phyloP scores from a whole-genome alignment of 1,140 invertebrate species.

The Rhopalosiphum maidis region DNA sequence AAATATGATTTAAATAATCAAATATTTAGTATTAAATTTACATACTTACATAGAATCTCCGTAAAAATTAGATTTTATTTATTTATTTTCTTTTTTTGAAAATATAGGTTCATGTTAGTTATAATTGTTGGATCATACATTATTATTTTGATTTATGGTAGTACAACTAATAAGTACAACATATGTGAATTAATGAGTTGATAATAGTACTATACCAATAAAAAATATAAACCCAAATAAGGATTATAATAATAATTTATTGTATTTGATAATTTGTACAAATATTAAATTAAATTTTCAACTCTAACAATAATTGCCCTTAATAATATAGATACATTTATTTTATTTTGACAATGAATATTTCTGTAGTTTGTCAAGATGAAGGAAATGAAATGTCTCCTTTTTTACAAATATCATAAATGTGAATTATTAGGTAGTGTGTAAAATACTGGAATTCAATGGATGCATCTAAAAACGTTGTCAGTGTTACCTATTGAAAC shows the following conservation, averaged over 20 bases:
- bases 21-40: too few relatives aligned
- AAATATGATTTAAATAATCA: neutral
- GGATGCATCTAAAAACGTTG: neutral
- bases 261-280: neutral
- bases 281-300: neutral
- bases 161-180: neutral
- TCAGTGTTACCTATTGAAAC: neutral
- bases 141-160: neutral
- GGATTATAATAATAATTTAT: neutral
- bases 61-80: neutral
- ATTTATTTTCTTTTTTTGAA: neutral
- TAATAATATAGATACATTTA: neutral
- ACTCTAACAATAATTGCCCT: neutral
- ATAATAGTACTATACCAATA: neutral
- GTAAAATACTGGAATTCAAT: neutral
- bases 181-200: neutral
- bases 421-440: neutral
- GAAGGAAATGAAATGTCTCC: neutral
- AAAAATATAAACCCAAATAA: neutral
- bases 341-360: neutral
- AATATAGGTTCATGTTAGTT: neutral
- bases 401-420: neutral
- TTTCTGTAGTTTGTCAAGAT: neutral
- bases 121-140: neutral
- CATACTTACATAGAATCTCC: neutral